These are phyloP conservation scores for Todiramphus chloris DNA, from an alignment of 2,113 vertebrate genomes.

Conservation along the genomic window DNA sequence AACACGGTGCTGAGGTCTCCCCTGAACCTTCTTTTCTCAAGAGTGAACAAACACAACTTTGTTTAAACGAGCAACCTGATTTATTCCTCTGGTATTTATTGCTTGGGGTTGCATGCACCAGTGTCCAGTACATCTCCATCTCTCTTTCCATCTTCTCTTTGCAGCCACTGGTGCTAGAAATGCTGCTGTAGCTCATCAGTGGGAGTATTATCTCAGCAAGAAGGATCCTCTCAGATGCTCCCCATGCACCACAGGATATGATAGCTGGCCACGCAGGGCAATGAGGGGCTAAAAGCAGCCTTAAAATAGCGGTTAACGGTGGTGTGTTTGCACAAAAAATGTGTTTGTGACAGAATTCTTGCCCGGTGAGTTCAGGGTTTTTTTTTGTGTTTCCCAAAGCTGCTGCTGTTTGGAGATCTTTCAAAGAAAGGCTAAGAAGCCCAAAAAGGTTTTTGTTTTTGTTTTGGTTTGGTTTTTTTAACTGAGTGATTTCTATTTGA, in stretches of 20 bases:
- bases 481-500: background rate
- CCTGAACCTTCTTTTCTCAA: background rate
- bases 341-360: background rate
- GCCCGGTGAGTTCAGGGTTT: background rate
- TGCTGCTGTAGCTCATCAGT: background rate
- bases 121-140: background rate
- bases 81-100: background rate
- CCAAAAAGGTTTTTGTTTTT: background rate
- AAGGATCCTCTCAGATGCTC: background rate
- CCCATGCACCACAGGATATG: rapidly evolving
- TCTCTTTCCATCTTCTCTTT: background rate
- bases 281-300: background rate
- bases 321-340: background rate
- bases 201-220: rapidly evolving
- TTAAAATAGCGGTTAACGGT: background rate
- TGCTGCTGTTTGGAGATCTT: background rate
- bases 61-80: background rate
- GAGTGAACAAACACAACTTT: background rate
- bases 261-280: rapidly evolving
- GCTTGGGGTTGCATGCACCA: background rate
- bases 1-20: background rate
- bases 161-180: background rate
- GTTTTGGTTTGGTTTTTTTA: background rate
- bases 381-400: background rate
- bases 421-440: background rate